Evolutionary conservation across 2,113 vertebrate genomes (phyloP), one percentile per base, ranked within the genome.

Genomic region (Crypturellus undulatus): DNA sequence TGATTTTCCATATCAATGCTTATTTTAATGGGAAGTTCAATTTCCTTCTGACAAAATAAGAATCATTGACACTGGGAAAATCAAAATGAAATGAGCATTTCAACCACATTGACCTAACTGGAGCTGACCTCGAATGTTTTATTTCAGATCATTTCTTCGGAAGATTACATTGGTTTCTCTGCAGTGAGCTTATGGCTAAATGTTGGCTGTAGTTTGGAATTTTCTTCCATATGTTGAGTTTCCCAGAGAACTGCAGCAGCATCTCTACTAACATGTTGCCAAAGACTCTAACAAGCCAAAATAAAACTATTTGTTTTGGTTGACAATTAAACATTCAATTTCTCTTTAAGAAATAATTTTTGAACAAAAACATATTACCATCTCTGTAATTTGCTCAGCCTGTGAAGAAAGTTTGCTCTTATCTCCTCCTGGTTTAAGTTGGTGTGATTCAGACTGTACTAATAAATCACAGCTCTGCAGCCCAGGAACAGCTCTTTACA

Each of bases 11-110:
- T 84, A 4, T 17, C n/a, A 79, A 19, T 79, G 34, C 9, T 79
- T 82, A 47, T 79, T 84, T 82, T 71, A 91, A 95, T 76, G 38
- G 24, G 40, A 94, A 87, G 49, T 69, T 47, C 90, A 72, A 12
- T 68, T 82, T 87, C 87, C 59, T 89, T 52, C 43, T 72, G 67
- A 84, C 81, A 56, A 89, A 79, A 67, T 8, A 4, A 36, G n/a
- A 91, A 9, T 81, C 14, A 4, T 5, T 77, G 58, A 28, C 38
- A 60, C 32, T 2, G 1, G 65, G 73, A 80, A 79, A 71, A 71
- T 56, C 51, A 76, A 64, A 47, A 1, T 2, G n/a, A 84, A 91
- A 81, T 79, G 21, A 67, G 45, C 34, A 34, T 87, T 94, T 84
- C 70, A 81, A 4, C 38, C 81, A 11, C 62, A 38, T 38, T 84